Percentiles rank a stretch among this genome's conserved stretches.
phyloP scores from a whole-genome alignment of 2,797 vertebrate species.

The Hephaestus fuliginosus region DNA sequence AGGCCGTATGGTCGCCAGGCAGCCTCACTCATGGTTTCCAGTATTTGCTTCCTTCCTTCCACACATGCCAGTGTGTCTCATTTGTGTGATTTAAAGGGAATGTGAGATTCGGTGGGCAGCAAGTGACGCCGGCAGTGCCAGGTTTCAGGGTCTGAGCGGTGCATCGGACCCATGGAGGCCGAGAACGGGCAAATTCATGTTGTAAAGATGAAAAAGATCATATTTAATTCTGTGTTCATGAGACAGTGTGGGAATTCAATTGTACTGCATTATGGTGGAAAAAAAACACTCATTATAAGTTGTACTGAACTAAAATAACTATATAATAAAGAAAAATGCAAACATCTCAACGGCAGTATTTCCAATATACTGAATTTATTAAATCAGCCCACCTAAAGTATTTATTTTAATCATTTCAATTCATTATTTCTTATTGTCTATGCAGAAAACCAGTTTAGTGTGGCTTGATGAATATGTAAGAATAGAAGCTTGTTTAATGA shows the following conservation, averaged over 20 bases:
- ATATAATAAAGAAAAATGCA: too few relatives aligned
- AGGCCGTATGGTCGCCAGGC: slow-evolving; percentile 59
- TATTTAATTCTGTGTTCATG: background rate
- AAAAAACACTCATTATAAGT: background rate
- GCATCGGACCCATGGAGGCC: background rate
- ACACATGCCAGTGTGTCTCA: slow-evolving; percentile 28
- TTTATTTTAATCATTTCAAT: background rate
- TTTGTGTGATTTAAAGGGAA: slow-evolving; percentile 38
- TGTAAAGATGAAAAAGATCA: background rate
- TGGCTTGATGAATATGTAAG: background rate
- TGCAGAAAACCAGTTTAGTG: background rate
- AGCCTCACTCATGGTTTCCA: slow-evolving; percentile 56
- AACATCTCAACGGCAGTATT: too few relatives aligned
- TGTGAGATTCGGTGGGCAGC: slow-evolving; percentile 8
- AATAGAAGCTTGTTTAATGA: background rate
- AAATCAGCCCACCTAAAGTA: too few relatives aligned
- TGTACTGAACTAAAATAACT: too few relatives aligned
- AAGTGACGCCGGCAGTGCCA: slow-evolving; percentile 1
- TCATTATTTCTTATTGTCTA: background rate
- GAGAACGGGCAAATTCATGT: background rate
- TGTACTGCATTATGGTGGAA: background rate
- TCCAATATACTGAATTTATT: background rate
- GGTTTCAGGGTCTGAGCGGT: background rate
- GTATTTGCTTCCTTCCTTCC: slow-evolving; percentile 30
- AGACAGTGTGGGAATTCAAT: background rate